Conservation (phyloP, 2,113 vertebrate genomes). For the Phylloscopus whistleri region DNA sequence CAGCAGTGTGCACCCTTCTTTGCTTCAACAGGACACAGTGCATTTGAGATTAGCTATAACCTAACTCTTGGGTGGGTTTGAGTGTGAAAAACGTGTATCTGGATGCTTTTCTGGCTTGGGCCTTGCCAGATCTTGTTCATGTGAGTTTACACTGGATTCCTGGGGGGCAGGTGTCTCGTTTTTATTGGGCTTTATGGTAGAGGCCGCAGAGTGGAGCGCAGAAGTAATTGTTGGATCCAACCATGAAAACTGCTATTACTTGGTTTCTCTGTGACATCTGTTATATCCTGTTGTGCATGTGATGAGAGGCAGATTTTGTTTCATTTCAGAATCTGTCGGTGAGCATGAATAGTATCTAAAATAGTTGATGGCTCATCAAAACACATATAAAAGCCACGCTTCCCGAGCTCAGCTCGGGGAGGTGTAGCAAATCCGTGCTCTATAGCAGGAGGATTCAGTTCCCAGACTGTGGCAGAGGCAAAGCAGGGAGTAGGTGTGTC, state of each 20-base stretch:
- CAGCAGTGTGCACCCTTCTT: not conserved
- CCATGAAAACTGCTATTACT: conserved; percentile 51
- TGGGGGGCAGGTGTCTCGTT: not conserved
- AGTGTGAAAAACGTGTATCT: not conserved
- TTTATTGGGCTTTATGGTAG: conserved; percentile 4
- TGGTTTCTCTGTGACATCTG: conserved; percentile 45
- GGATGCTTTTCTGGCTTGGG: not conserved
- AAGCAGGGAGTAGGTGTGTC: not conserved
- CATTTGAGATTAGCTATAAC: not conserved
- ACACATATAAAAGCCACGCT: not conserved
- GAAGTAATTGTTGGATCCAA: conserved; percentile 38
- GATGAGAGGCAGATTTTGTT: conserved; percentile 56
- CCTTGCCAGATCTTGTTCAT: not conserved
- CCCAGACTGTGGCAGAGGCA: not conserved
- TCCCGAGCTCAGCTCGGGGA: not conserved
- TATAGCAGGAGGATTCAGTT: not conserved
- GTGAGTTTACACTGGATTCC: not conserved
- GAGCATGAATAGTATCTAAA: conserved; percentile 15
- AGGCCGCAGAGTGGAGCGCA: not conserved
- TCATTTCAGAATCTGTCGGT: conserved; percentile 46
- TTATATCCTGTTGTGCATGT: conserved; percentile 52
- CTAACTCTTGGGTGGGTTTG: not conserved
- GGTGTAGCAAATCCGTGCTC: not conserved
- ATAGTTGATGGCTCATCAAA: conserved; percentile 49
- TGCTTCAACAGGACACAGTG: not conserved